Conservation (phyloP, 30 jellyfish, hydroid and myxozoan species). For the Chrysaora quinquecirrha region DNA sequence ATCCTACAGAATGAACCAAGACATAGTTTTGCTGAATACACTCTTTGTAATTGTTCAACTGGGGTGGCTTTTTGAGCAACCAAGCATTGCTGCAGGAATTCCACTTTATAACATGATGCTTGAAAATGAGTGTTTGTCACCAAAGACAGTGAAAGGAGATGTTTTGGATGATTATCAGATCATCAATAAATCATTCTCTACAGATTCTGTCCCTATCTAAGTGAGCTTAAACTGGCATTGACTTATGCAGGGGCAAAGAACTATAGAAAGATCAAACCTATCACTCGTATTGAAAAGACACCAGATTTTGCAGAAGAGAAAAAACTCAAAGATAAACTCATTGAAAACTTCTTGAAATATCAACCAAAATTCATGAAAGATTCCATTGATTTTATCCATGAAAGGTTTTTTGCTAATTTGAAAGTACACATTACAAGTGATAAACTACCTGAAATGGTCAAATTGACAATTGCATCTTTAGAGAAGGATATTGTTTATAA, state of each 20-base stretch:
- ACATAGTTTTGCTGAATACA: neutral
- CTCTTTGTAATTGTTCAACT: conserved; percentile 37
- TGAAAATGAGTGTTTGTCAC: neutral
- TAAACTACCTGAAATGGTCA: conserved; percentile 3
- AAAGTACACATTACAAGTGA: neutral
- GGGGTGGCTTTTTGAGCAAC: conserved; percentile 75
- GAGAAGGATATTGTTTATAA: neutral
- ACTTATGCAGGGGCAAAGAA: conserved; percentile 36
- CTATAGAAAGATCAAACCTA: conserved; percentile 52
- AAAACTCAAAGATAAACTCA: conserved; percentile 36
- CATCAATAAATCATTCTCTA: neutral
- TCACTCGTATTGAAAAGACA: conserved; percentile 41
- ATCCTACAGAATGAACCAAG: neutral
- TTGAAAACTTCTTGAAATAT: conserved; percentile 55
- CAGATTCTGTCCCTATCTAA: conserved; percentile 58
- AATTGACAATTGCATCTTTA: conserved; percentile 1
- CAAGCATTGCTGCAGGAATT: conserved; percentile 7
- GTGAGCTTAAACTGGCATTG: conserved; percentile 35
- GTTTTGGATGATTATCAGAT: neutral
- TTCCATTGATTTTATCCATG: conserved; percentile 38
- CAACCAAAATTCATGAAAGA: conserved; percentile 59
- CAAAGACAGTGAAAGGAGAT: no score
- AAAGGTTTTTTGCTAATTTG: conserved; percentile 41
- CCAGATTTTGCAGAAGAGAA: conserved; percentile 9
- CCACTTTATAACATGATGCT: conserved; percentile 37